Evolutionary conservation across 2,888 invertebrate genomes (phyloP).

Genomic region (Stenodera caucasica): DNA sequence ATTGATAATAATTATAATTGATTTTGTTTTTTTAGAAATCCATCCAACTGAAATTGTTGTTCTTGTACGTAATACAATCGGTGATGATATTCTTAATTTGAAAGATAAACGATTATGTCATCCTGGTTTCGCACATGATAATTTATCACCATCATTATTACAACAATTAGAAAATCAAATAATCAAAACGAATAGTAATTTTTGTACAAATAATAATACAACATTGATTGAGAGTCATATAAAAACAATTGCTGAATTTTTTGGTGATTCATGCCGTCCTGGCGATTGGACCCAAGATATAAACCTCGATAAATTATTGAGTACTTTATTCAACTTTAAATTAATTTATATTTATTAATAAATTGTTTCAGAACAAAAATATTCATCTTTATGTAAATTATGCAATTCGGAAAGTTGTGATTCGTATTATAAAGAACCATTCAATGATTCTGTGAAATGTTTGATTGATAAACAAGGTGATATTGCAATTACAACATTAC

Average conservation of each 20-base stretch:
- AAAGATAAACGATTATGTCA: conserved; percentile 64
- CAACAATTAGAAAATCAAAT: conserved; percentile 61
- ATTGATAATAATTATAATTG: not conserved
- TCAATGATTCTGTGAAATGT: conserved; percentile 50
- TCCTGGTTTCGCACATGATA: conserved; percentile 63
- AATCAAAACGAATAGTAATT: conserved; percentile 35
- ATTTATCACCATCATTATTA: conserved; percentile 64
- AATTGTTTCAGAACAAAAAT: conserved; percentile 32
- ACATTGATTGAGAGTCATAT: conserved; percentile 64
- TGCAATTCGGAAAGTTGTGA: conserved; percentile 34
- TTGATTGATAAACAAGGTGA: conserved; percentile 56
- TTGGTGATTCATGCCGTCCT: conserved; percentile 72
- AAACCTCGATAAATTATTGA: conserved; percentile 60
- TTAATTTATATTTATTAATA: too few species aligned
- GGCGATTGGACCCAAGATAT: conserved; percentile 67
- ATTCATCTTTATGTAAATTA: conserved; percentile 44
- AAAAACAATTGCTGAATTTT: conserved; percentile 63
- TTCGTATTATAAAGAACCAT: conserved; percentile 35
- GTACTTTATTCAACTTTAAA: too few species aligned
- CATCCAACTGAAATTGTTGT: conserved; percentile 63
- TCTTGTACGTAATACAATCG: conserved; percentile 58
- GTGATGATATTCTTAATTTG: conserved; percentile 57
- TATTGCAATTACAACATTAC: conserved; percentile 60
- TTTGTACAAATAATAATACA: conserved; percentile 38
- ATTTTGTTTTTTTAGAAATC: conserved; percentile 28